Conservation (phyloP, 2,113 vertebrate species). For the Paramisgurnus dabryanus region DNA sequence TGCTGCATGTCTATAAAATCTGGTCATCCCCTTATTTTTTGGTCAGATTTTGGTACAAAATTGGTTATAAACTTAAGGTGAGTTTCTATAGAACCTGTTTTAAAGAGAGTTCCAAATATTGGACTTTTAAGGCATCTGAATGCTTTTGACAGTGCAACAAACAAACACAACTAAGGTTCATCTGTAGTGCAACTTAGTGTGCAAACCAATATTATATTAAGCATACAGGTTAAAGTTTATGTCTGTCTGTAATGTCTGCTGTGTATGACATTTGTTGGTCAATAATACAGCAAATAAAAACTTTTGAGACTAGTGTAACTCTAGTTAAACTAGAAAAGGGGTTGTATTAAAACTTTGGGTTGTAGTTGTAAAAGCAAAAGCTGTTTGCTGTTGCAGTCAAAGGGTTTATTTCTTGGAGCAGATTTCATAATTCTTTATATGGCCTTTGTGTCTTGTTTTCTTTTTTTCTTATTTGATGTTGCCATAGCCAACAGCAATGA, state of each 20-base stretch:
- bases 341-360: not conserved
- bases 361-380: not conserved
- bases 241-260: not conserved
- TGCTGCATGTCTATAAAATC: too few relatives aligned
- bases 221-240: constrained; percentile 2
- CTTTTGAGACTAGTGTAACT: not conserved
- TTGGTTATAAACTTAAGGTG: too few relatives aligned
- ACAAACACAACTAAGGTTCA: not conserved
- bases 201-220: not conserved
- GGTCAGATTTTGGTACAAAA: too few relatives aligned
- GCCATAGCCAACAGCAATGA: constrained; percentile 14
- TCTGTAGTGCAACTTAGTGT: not conserved
- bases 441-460: constrained; percentile 11
- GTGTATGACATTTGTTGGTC: too few relatives aligned
- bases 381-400: not conserved
- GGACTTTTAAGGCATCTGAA: not conserved
- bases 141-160: constrained; percentile 2
- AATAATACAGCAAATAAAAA: not conserved
- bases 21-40: too few relatives aligned
- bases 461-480: not conserved
- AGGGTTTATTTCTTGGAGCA: not conserved
- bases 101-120: constrained; percentile 1
- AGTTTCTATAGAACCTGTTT: too few relatives aligned
- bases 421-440: constrained; percentile 7
- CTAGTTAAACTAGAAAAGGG: not conserved